Conservation (phyloP, 2,113 vertebrate genomes). For the Gymnorhina tibicen region DNA sequence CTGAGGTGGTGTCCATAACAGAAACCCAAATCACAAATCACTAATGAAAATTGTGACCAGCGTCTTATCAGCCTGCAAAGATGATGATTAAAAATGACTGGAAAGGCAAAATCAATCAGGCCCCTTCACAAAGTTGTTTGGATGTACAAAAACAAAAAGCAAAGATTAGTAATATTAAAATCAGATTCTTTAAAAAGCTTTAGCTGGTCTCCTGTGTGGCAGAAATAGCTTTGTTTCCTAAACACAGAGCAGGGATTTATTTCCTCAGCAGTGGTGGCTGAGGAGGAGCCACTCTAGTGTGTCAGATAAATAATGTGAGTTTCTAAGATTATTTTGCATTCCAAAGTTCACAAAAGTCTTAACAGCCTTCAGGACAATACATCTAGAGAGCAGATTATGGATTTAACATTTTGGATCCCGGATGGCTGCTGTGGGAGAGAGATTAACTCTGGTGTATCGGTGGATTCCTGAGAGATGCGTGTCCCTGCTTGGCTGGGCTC, state of each 20-base stretch:
- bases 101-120: neutral
- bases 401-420: neutral
- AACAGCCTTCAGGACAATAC: neutral
- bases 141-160: neutral
- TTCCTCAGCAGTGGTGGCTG: neutral
- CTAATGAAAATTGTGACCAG: neutral
- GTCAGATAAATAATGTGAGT: constrained; percentile 4
- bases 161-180: constrained; percentile 30
- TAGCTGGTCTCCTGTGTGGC: neutral
- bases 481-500: neutral
- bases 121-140: neutral
- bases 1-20: neutral
- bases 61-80: neutral
- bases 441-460: neutral
- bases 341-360: neutral
- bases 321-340: constrained; percentile 5
- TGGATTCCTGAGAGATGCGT: neutral
- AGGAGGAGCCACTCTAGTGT: constrained; percentile 7
- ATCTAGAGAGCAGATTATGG: neutral
- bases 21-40: neutral
- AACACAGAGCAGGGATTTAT: constrained; percentile 19
- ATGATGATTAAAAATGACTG: neutral
- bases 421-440: neutral
- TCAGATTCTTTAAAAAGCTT: neutral
- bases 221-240: constrained; percentile 10